Evolutionary conservation across 2,888 invertebrate species (phyloP).

Genomic region (Thera obeliscata): DNA sequence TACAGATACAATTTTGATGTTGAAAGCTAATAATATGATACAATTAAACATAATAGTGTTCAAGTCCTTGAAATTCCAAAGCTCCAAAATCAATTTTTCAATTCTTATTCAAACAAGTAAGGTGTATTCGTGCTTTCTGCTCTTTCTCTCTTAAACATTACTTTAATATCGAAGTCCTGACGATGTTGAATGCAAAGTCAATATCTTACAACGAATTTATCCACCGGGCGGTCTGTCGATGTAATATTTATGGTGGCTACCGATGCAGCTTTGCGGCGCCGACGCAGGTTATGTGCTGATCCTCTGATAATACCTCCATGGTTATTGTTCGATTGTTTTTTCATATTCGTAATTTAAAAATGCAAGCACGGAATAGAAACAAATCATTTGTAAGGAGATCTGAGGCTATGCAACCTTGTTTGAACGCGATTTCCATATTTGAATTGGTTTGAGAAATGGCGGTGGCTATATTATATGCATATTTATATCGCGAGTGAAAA

Average conservation of each 20-base stretch:
- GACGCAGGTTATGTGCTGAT: constrained; percentile 19
- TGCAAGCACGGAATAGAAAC: constrained; percentile 1
- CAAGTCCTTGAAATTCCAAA: too few species aligned
- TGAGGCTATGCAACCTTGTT: background rate
- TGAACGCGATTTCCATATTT: background rate
- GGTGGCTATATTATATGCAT: too few species aligned
- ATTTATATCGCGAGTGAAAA: too few species aligned
- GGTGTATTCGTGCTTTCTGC: constrained; percentile 5
- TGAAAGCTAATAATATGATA: too few species aligned
- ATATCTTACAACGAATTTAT: constrained; percentile 42
- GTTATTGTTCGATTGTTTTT: constrained; percentile 10
- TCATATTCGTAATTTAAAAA: background rate
- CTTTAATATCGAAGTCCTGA: constrained; percentile 15
- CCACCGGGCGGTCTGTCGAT: constrained; percentile 35
- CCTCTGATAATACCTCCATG: constrained; percentile 17
- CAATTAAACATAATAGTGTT: too few species aligned
- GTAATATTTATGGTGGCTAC: constrained; percentile 40
- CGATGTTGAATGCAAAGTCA: constrained; percentile 38
- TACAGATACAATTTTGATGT: too few species aligned
- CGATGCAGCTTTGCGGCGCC: constrained; percentile 37
- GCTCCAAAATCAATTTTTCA: too few species aligned
- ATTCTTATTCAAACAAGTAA: background rate
- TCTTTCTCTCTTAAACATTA: constrained; percentile 9
- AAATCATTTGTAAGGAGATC: background rate
- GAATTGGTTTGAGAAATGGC: background rate